phyloP scores from a whole-genome alignment of 2,888 invertebrate genomes.

The Gisinianus flammeolus region DNA sequence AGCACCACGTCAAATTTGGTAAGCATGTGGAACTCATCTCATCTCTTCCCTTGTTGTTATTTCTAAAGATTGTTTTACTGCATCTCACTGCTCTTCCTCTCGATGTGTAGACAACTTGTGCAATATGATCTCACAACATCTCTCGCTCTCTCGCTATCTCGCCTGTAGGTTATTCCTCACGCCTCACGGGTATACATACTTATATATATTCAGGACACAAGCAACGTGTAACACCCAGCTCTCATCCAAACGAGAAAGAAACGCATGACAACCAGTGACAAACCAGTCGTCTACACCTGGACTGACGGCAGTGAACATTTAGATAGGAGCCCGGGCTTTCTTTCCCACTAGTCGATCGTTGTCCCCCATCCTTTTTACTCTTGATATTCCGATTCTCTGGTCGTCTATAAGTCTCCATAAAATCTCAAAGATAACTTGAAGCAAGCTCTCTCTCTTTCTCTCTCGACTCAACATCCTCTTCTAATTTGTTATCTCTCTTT shows the following conservation, averaged over 20 bases:
- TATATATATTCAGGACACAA: not conserved
- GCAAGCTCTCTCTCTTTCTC: not conserved
- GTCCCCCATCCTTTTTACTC: not conserved
- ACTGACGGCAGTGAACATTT: not conserved
- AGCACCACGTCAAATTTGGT: conserved; percentile 31
- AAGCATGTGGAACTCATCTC: conserved; percentile 27
- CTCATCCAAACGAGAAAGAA: not conserved
- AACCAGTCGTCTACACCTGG: conserved; percentile 35
- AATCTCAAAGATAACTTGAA: not conserved
- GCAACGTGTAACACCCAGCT: not conserved
- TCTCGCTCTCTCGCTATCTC: not conserved
- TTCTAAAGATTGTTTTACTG: not conserved
- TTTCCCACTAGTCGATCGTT: conserved; percentile 20
- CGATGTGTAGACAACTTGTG: not conserved
- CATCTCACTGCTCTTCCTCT: not conserved
- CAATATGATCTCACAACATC: not conserved
- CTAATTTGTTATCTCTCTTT: not conserved
- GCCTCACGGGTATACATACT: not conserved
- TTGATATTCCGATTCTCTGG: not conserved
- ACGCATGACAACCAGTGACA: conserved; percentile 37
- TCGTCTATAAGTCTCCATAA: not conserved
- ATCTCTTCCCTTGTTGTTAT: not conserved
- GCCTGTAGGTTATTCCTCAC: not conserved
- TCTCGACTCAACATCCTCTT: not conserved
- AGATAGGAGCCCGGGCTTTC: conserved; percentile 9